A percentile compares a stretch with the other conserved stretches of the same genome.
phyloP scores from a whole-genome alignment of 2,888 invertebrate genomes.

The Prionchulus punctatus region DNA sequence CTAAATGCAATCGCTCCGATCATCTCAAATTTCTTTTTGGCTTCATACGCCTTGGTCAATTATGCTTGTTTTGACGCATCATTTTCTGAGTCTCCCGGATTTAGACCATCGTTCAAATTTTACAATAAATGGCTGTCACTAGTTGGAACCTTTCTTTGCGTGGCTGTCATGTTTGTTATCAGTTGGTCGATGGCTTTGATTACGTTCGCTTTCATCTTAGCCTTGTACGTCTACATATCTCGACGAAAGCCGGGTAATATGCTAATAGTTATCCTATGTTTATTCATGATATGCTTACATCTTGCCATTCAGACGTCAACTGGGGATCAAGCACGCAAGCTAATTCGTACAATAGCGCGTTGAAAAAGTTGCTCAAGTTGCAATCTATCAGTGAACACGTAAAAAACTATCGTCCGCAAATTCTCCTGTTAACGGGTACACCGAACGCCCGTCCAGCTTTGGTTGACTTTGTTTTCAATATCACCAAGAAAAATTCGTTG shows the following conservation, averaged over 20 bases:
- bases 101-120: conserved; percentile 40
- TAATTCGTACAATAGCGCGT: conserved; percentile 75
- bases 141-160: conserved; percentile 49
- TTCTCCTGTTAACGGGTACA: conserved; percentile 64
- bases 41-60: conserved; percentile 78
- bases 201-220: conserved; percentile 35
- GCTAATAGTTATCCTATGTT: too few species aligned
- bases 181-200: conserved; percentile 40
- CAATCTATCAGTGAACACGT: conserved; percentile 80
- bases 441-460: conserved; percentile 69
- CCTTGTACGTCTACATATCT: conserved; percentile 70
- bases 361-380: conserved; percentile 66
- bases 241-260: conserved; percentile 75
- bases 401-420: conserved; percentile 87
- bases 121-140: conserved; percentile 78
- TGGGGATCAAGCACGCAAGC: conserved; percentile 94
- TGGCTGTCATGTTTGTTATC: conserved; percentile 40
- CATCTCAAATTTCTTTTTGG: conserved; percentile 82
- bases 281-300: background rate
- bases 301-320: conserved; percentile 50
- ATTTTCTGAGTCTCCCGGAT: conserved; percentile 49
- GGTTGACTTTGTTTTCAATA: conserved; percentile 70
- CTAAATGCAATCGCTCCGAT: conserved; percentile 73
- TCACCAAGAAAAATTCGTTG: conserved; percentile 74
- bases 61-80: conserved; percentile 88